phyloP scores from a whole-genome alignment of 2,113 vertebrate genomes.

The Anolis sagrei region DNA sequence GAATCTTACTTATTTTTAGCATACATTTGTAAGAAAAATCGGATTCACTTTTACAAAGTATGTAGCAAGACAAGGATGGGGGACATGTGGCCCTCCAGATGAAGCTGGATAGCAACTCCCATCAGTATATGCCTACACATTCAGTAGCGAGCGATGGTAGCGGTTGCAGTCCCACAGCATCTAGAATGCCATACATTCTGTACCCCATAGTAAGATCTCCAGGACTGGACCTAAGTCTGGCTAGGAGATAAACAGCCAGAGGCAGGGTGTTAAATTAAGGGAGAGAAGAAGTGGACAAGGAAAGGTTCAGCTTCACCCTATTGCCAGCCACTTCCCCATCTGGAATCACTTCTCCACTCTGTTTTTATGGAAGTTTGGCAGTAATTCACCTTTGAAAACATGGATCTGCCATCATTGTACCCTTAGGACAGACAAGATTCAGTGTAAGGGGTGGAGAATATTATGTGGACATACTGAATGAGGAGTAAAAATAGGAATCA shows the following conservation, averaged over 20 bases:
- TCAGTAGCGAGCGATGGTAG: no score
- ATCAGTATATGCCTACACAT: no score
- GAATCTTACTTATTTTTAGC: neutral
- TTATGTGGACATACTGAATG: neutral
- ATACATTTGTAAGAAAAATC: no score
- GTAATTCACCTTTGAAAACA: neutral
- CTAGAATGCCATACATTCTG: no score
- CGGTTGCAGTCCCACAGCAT: no score
- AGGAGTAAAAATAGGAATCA: neutral
- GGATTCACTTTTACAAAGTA: neutral
- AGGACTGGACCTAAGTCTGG: constrained; percentile 1
- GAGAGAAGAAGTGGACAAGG: neutral
- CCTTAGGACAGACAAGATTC: neutral
- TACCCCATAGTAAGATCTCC: neutral
- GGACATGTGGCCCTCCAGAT: no score
- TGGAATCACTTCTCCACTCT: neutral
- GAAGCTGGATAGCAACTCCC: no score
- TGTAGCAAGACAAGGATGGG: neutral
- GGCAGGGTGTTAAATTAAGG: neutral
- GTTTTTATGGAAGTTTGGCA: no score
- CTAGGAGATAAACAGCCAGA: neutral
- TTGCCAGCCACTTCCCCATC: neutral
- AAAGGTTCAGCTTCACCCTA: neutral
- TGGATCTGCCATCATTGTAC: neutral
- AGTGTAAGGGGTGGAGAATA: neutral